Conservation (phyloP, 2,797 vertebrate species). For the Neomorphus geoffroyi region DNA sequence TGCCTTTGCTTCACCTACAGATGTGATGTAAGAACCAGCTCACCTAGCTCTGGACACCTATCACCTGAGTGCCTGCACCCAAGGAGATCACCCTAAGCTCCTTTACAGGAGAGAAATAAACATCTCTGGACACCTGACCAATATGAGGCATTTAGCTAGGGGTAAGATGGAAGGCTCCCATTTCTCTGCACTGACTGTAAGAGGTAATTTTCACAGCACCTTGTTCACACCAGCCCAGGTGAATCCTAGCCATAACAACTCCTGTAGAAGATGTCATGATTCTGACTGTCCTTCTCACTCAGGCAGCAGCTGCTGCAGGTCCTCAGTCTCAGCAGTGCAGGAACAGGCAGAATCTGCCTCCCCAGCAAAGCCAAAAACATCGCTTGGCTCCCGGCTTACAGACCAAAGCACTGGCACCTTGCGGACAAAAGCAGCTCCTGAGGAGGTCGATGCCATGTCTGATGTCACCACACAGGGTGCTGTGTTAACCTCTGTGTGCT, state of each 20-base stretch:
- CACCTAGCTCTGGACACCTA: background rate
- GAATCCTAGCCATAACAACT: background rate
- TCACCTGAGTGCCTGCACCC: background rate
- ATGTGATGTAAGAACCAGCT: background rate
- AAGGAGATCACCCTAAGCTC: background rate
- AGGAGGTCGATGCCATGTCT: background rate
- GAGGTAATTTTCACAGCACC: background rate
- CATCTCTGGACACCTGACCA: background rate
- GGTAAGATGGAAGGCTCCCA: background rate
- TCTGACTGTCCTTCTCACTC: background rate
- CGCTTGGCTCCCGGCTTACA: background rate
- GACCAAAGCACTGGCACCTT: background rate
- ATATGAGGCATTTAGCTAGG: background rate
- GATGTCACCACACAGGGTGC: background rate
- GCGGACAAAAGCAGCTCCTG: background rate
- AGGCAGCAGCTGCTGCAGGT: background rate
- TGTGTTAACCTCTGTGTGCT: background rate
- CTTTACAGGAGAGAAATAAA: background rate
- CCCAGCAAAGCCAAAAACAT: background rate
- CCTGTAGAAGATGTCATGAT: background rate
- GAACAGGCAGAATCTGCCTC: background rate
- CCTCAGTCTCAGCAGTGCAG: background rate
- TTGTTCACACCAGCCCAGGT: background rate
- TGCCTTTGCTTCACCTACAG: background rate
- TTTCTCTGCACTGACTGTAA: background rate